phyloP scores from a whole-genome alignment of 2,113 vertebrate genomes.

The Proterorhinus semilunaris region DNA sequence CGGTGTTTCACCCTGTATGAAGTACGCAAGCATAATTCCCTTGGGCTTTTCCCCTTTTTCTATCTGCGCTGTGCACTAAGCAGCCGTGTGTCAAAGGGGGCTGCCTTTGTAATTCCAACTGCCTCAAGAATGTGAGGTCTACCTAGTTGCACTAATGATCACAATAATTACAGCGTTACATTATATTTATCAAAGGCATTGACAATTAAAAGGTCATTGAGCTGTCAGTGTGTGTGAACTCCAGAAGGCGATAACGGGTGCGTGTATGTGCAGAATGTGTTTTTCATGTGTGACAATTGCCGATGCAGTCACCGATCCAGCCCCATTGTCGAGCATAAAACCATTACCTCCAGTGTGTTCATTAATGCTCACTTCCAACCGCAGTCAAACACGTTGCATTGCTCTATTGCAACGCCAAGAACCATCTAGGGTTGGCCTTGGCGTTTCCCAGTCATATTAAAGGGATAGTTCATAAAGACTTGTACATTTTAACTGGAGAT shows the following conservation, averaged over 20 bases:
- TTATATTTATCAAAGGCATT: slow-evolving; percentile 30
- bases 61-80: slow-evolving; percentile 37
- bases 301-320: slow-evolving; percentile 9
- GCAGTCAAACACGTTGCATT: slow-evolving; percentile 56
- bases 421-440: background rate
- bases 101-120: slow-evolving; percentile 31
- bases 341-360: slow-evolving; percentile 8
- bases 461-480: background rate
- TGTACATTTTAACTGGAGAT: no score
- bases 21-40: slow-evolving; percentile 31
- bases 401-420: slow-evolving; percentile 61
- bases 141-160: slow-evolving; percentile 30
- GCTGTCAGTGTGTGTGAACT: slow-evolving; percentile 21
- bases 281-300: slow-evolving; percentile 18
- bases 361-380: slow-evolving; percentile 49
- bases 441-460: background rate
- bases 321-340: slow-evolving; percentile 6
- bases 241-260: slow-evolving; percentile 4
- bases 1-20: slow-evolving; percentile 40
- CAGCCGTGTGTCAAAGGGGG: slow-evolving; percentile 37
- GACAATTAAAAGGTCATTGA: slow-evolving; percentile 15
- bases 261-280: slow-evolving; percentile 1
- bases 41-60: slow-evolving; percentile 26
- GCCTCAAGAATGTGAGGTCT: slow-evolving; percentile 16
- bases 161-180: slow-evolving; percentile 29